Evolutionary conservation across 2,888 invertebrate genomes (phyloP), one percentile per base, ranked within the genome.

Genomic region (Strigamia maritima): DNA sequence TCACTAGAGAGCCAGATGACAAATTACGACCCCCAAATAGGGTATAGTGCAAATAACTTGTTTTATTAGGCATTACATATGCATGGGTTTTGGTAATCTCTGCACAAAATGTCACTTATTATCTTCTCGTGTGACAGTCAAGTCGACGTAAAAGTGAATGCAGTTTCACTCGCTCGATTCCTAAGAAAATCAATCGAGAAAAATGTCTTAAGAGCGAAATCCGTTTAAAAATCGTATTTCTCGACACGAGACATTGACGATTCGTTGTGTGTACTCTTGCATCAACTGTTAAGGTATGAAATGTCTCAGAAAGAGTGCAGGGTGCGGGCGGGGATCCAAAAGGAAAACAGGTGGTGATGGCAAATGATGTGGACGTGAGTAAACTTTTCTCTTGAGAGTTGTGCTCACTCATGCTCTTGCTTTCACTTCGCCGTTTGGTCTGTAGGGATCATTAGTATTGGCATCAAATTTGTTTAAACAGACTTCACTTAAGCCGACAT

Each of bases 401-500:
- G 60, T 60, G 60, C 60, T 60, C 60, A 60, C 60, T 60, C 60
- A 60, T 19, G n/a, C 60, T 24, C 1, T 24, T 24, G 24, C 60
- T 60, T 24, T 60, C 19, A 60, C 60, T 60, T 60, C 19, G 22
- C 60, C 60, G 19, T 60, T 60, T 60, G 60, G 60, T 60, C 60
- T 60, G 60, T 24, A 16, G 60, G 60, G 60, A 60, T 60, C 60
- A 60, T 60, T n/a, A 24, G 60, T 60, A 60, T 60, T 60, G 60
- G 60, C 60, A 60, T 60, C 60, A 60, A 60, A 60, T 60, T 60
- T 60, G 60, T 60, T 60, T 60, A 60, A 60, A 60, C 60, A 60
- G 60, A 60, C 60, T 60, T 60, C 60, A 60, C 60, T 19, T 60
- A 60, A 60, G 60, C 60, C 60, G 60, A 60, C 60, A 60, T 60